Base-by-base conservation (phyloP, 2,888 invertebrate genomes). In the Apamea epomidion region DNA sequence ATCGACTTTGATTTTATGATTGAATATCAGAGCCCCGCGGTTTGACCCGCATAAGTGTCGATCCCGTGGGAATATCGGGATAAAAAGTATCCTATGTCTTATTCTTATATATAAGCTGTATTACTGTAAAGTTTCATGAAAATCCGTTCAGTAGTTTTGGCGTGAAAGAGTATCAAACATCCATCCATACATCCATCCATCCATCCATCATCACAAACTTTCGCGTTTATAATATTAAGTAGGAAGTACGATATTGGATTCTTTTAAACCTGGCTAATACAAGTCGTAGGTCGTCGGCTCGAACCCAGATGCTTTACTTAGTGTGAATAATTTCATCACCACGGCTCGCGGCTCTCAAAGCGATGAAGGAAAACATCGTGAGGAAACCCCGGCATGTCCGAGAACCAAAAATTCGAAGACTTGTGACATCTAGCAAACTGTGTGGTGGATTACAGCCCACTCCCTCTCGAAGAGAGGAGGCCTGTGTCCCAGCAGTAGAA, bases 1-100 rank as follows among this genome's bases (percentile, higher is more conserved):
- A 21, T 71, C 37, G 54, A 69, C 29, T n/a, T 62, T 69, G 25
- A 18, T 73, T 68, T 78, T 78, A 64, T 64, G 21, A 48, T 68
- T 68, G 54, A 54, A 25, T 58, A 25, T 25, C 25, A 58, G 21
- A 25, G 25, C 25, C 58, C 25, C 58, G 8, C 58, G 25, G 58
- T 58, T 58, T 25, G 10, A 58, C 58, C 58, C 58, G 10, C 7
- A 21, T 21, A 51, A 51, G 7, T 7, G 18, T 51, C 18, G 18
- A 51, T 18, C 18, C 51, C 51, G 18, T 51, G 18, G 51, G 51
- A 18, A 51, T 18, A 18, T 51, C 18, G 51, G 18, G 18, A 51
- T 51, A 51, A 51, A 51, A 51, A 18, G 6, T 37, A 37, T 5
- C 37, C 37, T 51, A 51, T 6, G 18, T 51, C 54, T 58, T 58